Evolutionary conservation across 2,797 vertebrate species (phyloP).

Genomic region (Amphiprion clarkii): DNA sequence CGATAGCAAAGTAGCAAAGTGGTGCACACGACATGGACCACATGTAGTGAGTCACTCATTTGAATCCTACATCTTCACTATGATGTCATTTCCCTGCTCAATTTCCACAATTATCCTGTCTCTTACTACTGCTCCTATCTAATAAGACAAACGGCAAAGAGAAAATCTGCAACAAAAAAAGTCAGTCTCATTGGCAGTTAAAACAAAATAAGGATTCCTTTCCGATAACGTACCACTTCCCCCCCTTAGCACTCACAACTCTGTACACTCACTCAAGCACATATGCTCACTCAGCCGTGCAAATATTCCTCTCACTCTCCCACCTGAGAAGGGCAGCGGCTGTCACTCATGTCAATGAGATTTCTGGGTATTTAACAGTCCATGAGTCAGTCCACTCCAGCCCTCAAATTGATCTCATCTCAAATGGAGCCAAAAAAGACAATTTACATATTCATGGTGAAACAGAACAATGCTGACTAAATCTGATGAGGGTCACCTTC

Average conservation of each 20-base stretch:
- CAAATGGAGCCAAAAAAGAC: slow-evolving; percentile 72
- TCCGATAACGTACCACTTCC: slow-evolving; percentile 47
- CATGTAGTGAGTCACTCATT: too few species aligned
- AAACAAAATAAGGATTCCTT: slow-evolving; percentile 45
- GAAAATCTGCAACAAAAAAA: too few species aligned
- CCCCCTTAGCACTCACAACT: not conserved
- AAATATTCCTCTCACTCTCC: slow-evolving; percentile 68
- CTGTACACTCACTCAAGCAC: slow-evolving; percentile 10
- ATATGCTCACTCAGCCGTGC: slow-evolving; percentile 40
- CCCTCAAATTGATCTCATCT: slow-evolving; percentile 72
- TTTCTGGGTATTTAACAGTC: slow-evolving; percentile 77
- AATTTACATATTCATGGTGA: slow-evolving; percentile 79
- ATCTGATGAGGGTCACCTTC: slow-evolving; percentile 75
- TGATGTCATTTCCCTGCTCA: too few species aligned
- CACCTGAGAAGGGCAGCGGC: slow-evolving; percentile 69
- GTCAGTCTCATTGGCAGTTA: slow-evolving; percentile 19
- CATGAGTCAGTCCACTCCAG: slow-evolving; percentile 60
- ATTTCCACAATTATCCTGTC: too few species aligned
- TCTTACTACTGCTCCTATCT: too few species aligned
- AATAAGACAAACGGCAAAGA: too few species aligned
- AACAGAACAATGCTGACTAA: slow-evolving; percentile 67
- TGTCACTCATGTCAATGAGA: slow-evolving; percentile 79
- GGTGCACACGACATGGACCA: too few species aligned
- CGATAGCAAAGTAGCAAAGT: too few species aligned
- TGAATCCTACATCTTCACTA: too few species aligned